These are phyloP conservation scores for Drosophila multiciliata DNA, from an alignment of 2,888 invertebrate genomes.

Conservation along the genomic window DNA sequence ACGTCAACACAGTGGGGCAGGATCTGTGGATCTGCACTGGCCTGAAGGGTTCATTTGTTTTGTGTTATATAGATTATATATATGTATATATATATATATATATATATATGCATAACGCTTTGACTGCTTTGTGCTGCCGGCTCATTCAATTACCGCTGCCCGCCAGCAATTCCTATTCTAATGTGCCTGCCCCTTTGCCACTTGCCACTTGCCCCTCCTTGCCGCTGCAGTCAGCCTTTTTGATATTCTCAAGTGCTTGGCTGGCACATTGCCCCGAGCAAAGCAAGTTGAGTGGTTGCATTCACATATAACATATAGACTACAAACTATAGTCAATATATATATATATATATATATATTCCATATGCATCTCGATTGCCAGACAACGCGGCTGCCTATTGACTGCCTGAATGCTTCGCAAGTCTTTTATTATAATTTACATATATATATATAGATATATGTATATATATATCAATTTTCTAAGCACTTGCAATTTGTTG, in stretches of 20 bases:
- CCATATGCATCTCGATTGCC: conserved; percentile 26
- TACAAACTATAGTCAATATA: neutral
- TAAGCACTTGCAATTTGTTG: conserved; percentile 42
- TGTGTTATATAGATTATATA: conserved; percentile 20
- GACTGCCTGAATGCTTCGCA: conserved; percentile 33
- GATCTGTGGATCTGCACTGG: conserved; percentile 35
- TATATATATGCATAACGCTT: conserved; percentile 29
- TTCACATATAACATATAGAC: conserved; percentile 5
- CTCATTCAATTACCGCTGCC: conserved; percentile 76
- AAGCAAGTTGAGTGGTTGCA: conserved; percentile 44
- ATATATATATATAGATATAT: conserved; percentile 25
- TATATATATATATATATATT: conserved; percentile 14
- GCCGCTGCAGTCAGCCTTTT: conserved; percentile 8
- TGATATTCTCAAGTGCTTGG: conserved; percentile 70
- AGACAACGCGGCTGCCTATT: conserved; percentile 32
- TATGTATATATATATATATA: neutral
- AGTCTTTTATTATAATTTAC: conserved; percentile 60
- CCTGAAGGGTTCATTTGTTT: conserved; percentile 74
- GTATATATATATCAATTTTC: neutral
- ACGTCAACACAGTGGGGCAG: conserved; percentile 34
- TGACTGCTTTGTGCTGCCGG: conserved; percentile 59
- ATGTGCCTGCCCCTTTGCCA: conserved; percentile 25
- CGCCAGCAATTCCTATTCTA: conserved; percentile 62
- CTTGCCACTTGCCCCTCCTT: neutral
- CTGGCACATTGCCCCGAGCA: conserved; percentile 67